Percentiles rank a stretch among this genome's conserved stretches.
Evolutionary conservation across 2,113 vertebrate genomes (phyloP).

Genomic region (Plotosus lineatus): DNA sequence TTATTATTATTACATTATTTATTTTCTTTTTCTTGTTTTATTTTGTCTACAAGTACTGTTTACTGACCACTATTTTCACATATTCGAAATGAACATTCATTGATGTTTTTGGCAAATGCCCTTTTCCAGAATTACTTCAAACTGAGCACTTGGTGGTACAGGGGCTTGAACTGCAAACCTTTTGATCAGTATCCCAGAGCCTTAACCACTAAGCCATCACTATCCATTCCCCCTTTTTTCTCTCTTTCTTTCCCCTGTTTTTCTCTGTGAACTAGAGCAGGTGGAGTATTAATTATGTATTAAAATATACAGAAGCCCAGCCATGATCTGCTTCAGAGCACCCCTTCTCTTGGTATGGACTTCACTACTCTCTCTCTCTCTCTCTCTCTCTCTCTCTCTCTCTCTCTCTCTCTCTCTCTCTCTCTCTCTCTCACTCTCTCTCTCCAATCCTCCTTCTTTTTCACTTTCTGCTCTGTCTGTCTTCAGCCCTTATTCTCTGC

Average conservation of each 20-base stretch:
- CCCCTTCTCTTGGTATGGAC: constrained; percentile 41
- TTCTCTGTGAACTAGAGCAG: constrained; percentile 62
- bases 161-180: too few species aligned
- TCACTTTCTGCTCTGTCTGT: constrained; percentile 44
- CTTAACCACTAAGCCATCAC: too few species aligned
- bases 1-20: too few species aligned
- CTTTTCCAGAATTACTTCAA: too few species aligned
- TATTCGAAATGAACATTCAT: too few species aligned
- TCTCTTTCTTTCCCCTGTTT: constrained; percentile 23
- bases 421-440: constrained; percentile 38
- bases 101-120: too few species aligned
- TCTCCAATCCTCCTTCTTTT: constrained; percentile 19
- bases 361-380: neutral
- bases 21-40: too few species aligned
- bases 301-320: constrained; percentile 64
- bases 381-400: neutral
- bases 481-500: constrained; percentile 27
- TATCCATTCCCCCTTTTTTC: constrained; percentile 19
- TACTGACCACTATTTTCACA: too few species aligned
- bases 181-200: too few species aligned
- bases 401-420: constrained; percentile 4
- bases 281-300: constrained; percentile 71
- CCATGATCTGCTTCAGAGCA: constrained; percentile 61
- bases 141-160: too few species aligned
- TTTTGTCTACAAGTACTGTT: too few species aligned